These are phyloP conservation scores for Lineus longissimus DNA, from an alignment of 1,140 invertebrate species.

Conservation along the genomic window DNA sequence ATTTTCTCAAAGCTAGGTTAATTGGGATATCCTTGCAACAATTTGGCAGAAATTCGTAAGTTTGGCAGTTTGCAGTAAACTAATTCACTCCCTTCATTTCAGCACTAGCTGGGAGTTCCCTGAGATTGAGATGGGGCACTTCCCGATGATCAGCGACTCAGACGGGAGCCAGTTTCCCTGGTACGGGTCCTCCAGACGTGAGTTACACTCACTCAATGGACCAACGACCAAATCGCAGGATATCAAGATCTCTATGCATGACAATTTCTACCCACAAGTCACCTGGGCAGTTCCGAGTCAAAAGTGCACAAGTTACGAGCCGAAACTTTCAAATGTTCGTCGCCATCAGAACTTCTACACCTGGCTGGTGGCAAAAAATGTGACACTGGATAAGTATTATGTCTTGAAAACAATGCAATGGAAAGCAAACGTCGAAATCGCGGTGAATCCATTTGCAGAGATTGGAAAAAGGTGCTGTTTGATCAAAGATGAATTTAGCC, in stretches of 20 bases:
- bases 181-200: constrained; percentile 25
- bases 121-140: constrained; percentile 22
- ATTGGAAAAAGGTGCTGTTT: constrained; percentile 22
- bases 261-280: constrained; percentile 33
- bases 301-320: constrained; percentile 11
- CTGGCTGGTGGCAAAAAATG: constrained; percentile 27
- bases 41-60: too few relatives aligned
- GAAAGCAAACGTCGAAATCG: constrained; percentile 26
- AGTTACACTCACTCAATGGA: constrained; percentile 21
- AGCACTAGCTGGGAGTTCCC: constrained; percentile 34
- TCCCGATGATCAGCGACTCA: constrained; percentile 31
- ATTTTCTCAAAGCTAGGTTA: too few relatives aligned
- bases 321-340: constrained; percentile 23
- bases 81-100: not conserved
- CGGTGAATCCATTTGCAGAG: constrained; percentile 19
- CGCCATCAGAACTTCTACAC: constrained; percentile 29
- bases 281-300: constrained; percentile 26
- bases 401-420: constrained; percentile 24
- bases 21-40: too few relatives aligned
- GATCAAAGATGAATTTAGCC: constrained; percentile 9
- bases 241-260: constrained; percentile 27
- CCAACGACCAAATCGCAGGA: constrained; percentile 18
- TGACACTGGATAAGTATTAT: constrained; percentile 17
- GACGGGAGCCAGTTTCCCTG: constrained; percentile 32
- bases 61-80: not conserved